Evolutionary conservation across 2,888 invertebrate species (phyloP), one percentile per base, ranked within the genome.

Genomic region (Andrena bucephala): DNA sequence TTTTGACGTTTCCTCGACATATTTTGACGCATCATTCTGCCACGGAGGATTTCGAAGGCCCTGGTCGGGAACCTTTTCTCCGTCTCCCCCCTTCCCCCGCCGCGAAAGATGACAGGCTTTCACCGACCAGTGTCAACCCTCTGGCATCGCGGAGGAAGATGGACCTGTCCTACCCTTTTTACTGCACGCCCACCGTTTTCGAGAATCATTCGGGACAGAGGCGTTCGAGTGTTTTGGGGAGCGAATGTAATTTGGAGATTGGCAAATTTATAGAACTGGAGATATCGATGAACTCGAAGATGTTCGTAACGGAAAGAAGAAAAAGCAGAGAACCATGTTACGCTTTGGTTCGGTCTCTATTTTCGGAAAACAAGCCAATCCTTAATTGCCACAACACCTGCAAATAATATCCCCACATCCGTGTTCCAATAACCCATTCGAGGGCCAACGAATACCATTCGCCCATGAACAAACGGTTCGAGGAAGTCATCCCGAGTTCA

Each of bases 1-100:
- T 91, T 91, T 91, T 90, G 91, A 91, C 91, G 87, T 89, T 89
- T 88, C 81, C 76, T 74, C 85, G 88, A 89, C 90, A 90, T 88
- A 90, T 90, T 90, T 89, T 90, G 88, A 89, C 87, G 89, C 88
- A 85, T 89, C 88, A 85, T 89, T 87, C 84, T 85, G 81, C 80
- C 81, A 10, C 77, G 48, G 50, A 77, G 62, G 77, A 79, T 88
- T 86, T 71, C 78, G 33, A 62, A 62, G 72, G 70, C 68, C 71
- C 66, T 42, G 67, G 8, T 70, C 65, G 8, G 50, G 48, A 27
- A 60, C 75, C 71, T 62, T 68, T 80, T 73, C 73, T 63, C 52
- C 36, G 54, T 50, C 36, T 8, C 36, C 20, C 74, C 59, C 62
- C 50, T 20, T 42, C 16, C 27, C 54, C 27, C 10, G 66, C 69